Base-by-base conservation (phyloP, 2,888 invertebrate genomes). In the Pseudococcus longispinus region DNA sequence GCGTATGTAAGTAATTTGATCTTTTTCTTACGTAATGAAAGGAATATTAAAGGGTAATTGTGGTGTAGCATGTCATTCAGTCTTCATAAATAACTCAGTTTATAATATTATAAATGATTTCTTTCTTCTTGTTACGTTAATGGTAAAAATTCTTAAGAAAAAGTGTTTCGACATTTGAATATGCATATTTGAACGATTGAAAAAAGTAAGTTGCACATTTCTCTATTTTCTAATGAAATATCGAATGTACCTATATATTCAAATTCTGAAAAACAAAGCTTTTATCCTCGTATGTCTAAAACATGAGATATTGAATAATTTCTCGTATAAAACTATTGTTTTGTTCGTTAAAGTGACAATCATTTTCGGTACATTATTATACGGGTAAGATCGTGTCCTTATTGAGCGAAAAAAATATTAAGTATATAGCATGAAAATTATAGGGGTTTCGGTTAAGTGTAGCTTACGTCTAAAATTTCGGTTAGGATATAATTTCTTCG, bases 1-100 rank as follows among this genome's bases (percentile, higher is more conserved):
- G 29, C 42, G 77, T n/a, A 80, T 70, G 70, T 80, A 20, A 9
- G 86, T 70, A 86, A 86, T 80, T 86, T 74, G 80, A 86, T 86
- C 55, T 77, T 74, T 86, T 77, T 23, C 55, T 86, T 86, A 86
- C 55, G 26, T 86, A 86, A 86, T 44, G 18, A 8, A 13, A 11
- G 51, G 9, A 44, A 18, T 83, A 83, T 83, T 44, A 26, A 46
- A 83, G 51, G 55, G 55, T 83, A 83, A 83, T 51, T 83, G 83
- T 83, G 6, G 46, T 83, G 29, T 29, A 80, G 37, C 42, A 29
- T 80, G 42, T 80, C 77, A 42, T 42, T 80, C 77, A 42, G 20
- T 80, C 20, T 80, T 37, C 77, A 13, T 80, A 2, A 42, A 42
- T 42, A 80, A 80, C 42, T 80, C 18, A 8, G 29, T 80, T 80